Evolutionary conservation across 92 coral and sea anemone species (phyloP).

Genomic region (Epizoanthus illoricatus): DNA sequence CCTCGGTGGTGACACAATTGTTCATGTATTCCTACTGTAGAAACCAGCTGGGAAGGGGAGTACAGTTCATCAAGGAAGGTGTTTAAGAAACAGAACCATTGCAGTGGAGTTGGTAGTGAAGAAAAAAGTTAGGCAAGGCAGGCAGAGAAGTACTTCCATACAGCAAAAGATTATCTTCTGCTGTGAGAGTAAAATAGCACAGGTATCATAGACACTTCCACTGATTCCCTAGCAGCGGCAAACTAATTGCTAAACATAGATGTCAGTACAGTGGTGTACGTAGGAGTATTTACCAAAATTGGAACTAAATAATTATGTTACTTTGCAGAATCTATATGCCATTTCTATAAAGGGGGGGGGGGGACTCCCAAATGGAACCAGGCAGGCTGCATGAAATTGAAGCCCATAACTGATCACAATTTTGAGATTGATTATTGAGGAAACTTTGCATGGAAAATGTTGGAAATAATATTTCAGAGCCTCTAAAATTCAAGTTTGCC

Average conservation of each 20-base stretch:
- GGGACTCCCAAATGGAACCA: no score
- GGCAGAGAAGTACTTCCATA: not conserved
- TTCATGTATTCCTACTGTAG: not conserved
- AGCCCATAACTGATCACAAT: no score
- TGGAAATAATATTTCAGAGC: no score
- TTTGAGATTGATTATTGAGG: no score
- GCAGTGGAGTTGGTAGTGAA: constrained; percentile 2
- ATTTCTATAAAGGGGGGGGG: no score
- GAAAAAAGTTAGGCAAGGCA: not conserved
- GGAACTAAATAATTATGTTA: no score
- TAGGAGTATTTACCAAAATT: not conserved
- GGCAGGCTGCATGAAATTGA: no score
- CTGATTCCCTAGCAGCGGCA: not conserved
- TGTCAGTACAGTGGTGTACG: not conserved
- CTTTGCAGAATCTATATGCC: no score
- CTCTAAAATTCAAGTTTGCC: no score
- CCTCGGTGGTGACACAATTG: not conserved
- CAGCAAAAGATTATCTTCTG: not conserved
- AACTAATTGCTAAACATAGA: not conserved
- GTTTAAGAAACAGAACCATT: not conserved
- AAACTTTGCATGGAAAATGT: no score
- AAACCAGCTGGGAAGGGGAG: not conserved
- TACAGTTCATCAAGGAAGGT: not conserved
- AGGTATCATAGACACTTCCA: not conserved
- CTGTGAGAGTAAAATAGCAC: not conserved